Percentiles rank a stretch among this genome's conserved stretches.
These are phyloP conservation scores for Sycophila texana DNA, from an alignment of 2,888 invertebrate species.

Conservation along the genomic window DNA sequence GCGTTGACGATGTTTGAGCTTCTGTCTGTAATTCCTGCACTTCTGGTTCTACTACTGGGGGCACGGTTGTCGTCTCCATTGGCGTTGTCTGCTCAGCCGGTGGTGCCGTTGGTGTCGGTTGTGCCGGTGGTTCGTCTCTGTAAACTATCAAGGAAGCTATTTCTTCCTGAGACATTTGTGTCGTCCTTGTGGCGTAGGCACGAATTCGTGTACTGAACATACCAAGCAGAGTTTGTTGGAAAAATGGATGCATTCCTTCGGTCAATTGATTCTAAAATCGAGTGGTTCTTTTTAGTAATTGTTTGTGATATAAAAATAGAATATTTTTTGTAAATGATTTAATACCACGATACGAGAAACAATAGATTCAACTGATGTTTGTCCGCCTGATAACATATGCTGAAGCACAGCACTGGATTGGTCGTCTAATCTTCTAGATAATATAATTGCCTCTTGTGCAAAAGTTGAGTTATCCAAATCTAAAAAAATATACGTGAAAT, in stretches of 20 bases:
- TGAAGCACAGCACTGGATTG: slow-evolving; percentile 64
- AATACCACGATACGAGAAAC: slow-evolving; percentile 74
- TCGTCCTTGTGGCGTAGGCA: slow-evolving; percentile 58
- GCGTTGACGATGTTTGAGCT: slow-evolving; percentile 8
- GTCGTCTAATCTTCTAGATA: slow-evolving; percentile 59
- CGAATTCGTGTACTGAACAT: slow-evolving; percentile 59
- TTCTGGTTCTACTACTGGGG: not conserved
- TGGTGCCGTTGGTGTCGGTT: slow-evolving; percentile 54
- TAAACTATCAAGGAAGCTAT: slow-evolving; percentile 64
- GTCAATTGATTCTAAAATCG: slow-evolving; percentile 56
- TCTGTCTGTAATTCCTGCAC: not conserved
- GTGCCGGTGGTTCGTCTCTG: slow-evolving; percentile 56
- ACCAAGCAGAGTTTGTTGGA: slow-evolving; percentile 67
- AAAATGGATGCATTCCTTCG: slow-evolving; percentile 60
- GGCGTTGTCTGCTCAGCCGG: slow-evolving; percentile 49
- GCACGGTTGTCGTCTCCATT: slow-evolving; percentile 30
- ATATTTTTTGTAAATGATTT: not conserved
- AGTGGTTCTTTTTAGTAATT: not conserved
- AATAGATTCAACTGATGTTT: slow-evolving; percentile 73
- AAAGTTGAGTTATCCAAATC: slow-evolving; percentile 61
- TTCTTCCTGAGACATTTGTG: slow-evolving; percentile 61
- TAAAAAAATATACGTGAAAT: slow-evolving; percentile 46
- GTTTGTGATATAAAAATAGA: not conserved
- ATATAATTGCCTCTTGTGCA: slow-evolving; percentile 58
- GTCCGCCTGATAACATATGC: slow-evolving; percentile 69